Conservation (phyloP, 2,113 vertebrate genomes). For the Phalacrocorax aristotelis region DNA sequence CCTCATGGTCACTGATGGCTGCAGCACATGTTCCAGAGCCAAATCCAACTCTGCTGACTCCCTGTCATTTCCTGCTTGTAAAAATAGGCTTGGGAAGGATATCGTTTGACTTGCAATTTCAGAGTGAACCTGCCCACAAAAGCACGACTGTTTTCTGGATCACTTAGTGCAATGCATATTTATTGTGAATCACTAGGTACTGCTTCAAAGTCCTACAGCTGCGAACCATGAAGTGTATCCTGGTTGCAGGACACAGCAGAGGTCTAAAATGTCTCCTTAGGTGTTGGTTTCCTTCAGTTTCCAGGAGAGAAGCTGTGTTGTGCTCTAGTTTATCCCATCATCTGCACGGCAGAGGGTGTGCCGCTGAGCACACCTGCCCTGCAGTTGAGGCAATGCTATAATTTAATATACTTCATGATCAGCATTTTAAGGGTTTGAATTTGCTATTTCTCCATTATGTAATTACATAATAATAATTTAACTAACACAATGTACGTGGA, state of each 20-base stretch:
- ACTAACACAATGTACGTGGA: neutral
- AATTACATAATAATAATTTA: conserved; percentile 26
- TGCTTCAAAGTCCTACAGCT: neutral
- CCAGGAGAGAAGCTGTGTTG: neutral
- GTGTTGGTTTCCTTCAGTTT: neutral
- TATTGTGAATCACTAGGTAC: neutral
- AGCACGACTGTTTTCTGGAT: neutral
- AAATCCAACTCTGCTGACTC: neutral
- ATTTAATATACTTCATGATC: conserved; percentile 28
- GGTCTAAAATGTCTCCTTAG: neutral
- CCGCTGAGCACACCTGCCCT: neutral
- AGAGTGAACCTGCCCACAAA: neutral
- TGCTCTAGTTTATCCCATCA: neutral
- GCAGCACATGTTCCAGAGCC: neutral
- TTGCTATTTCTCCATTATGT: conserved; percentile 34
- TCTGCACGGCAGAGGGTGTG: neutral
- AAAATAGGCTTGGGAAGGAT: neutral
- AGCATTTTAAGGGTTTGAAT: conserved; percentile 40
- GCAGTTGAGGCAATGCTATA: conserved; percentile 32
- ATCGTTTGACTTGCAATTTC: neutral
- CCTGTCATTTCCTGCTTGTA: neutral
- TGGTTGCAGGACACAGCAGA: neutral
- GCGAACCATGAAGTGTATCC: neutral
- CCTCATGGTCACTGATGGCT: rapidly evolving
- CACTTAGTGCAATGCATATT: rapidly evolving